phyloP scores from a whole-genome alignment of 2,888 invertebrate species.

The Anthophora plumipes region DNA sequence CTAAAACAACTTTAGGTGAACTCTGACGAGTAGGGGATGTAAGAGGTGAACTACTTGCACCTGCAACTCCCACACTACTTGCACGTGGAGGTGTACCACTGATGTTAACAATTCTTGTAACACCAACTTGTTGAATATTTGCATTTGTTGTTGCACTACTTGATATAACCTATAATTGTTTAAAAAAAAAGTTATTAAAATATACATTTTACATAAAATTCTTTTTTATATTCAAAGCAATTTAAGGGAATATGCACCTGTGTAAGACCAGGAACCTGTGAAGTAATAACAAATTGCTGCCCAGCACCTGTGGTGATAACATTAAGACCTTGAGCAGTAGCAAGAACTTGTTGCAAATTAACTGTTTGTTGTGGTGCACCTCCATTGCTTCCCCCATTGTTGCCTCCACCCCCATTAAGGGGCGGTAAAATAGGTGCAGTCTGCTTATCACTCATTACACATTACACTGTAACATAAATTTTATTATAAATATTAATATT shows the following conservation, averaged over 20 bases:
- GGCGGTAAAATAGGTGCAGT: conserved; percentile 83
- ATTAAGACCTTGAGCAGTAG: conserved; percentile 82
- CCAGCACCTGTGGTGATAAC: conserved; percentile 82
- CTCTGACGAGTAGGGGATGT: conserved; percentile 80
- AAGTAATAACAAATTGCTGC: conserved; percentile 84
- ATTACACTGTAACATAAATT: conserved; percentile 79
- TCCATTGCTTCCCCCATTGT: conserved; percentile 80
- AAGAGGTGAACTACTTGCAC: conserved; percentile 76
- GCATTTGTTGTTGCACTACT: conserved; percentile 79
- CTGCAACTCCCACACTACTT: conserved; percentile 78
- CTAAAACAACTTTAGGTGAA: conserved; percentile 81
- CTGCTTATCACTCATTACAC: conserved; percentile 84
- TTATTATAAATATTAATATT: not conserved
- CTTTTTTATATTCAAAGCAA: not conserved
- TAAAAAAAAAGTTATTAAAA: conserved; percentile 3
- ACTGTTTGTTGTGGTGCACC: conserved; percentile 80
- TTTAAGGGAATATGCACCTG: conserved; percentile 82
- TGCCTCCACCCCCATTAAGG: conserved; percentile 83
- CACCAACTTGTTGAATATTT: conserved; percentile 84
- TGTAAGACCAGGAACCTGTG: conserved; percentile 85
- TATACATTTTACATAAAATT: not conserved
- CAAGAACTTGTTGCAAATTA: conserved; percentile 83
- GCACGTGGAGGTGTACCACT: conserved; percentile 78
- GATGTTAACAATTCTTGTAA: conserved; percentile 86
- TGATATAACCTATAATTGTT: conserved; percentile 79